Evolutionary conservation across 2,113 vertebrate genomes (phyloP).

Genomic region (Lophotis ruficrista): DNA sequence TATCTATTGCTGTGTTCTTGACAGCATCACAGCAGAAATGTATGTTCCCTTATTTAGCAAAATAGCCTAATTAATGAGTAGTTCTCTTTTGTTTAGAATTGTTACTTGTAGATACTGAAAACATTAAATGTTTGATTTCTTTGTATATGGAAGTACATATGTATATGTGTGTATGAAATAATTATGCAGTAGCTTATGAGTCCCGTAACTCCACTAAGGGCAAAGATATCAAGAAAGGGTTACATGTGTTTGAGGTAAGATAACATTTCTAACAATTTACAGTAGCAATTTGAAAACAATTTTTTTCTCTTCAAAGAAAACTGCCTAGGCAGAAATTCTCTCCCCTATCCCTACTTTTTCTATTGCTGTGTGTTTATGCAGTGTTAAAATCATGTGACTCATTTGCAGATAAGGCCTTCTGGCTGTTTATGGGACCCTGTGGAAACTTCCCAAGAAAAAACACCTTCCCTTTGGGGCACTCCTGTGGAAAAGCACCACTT

Average conservation of each 20-base stretch:
- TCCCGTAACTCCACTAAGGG: not conserved
- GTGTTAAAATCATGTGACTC: not conserved
- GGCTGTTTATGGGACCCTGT: not conserved
- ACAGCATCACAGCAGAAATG: not conserved
- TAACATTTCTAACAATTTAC: not conserved
- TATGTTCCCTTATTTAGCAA: not conserved
- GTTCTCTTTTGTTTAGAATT: not conserved
- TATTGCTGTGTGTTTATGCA: not conserved
- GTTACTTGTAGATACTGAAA: not conserved
- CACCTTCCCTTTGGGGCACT: not conserved
- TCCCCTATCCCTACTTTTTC: not conserved
- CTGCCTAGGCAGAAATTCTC: not conserved
- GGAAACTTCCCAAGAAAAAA: not conserved
- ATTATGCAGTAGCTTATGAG: not conserved
- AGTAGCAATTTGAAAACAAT: not conserved
- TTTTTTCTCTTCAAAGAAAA: not conserved
- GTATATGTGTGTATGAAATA: too few species aligned
- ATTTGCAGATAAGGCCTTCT: not conserved
- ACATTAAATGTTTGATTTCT: not conserved
- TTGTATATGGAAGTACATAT: not conserved
- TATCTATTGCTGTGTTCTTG: not conserved
- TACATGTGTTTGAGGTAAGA: not conserved
- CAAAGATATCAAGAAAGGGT: not conserved
- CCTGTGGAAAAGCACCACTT: not conserved
- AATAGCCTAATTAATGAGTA: not conserved